phyloP scores from a whole-genome alignment of 1,140 invertebrate species.

The Drosophila asahinai region DNA sequence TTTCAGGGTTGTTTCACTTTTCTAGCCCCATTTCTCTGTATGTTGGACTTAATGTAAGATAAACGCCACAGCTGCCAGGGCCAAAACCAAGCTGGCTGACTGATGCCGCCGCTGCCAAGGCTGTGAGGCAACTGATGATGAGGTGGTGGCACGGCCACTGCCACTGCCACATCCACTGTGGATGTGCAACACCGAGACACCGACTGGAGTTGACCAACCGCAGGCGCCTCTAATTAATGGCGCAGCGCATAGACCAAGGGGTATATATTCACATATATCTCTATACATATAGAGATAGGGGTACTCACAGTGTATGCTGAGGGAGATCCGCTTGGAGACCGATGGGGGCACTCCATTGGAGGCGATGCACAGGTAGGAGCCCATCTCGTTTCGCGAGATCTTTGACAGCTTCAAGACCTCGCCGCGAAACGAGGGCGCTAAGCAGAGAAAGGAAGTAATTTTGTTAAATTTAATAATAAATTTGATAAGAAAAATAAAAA shows the following conservation, averaged over 20 bases:
- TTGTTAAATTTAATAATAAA: too few relatives aligned
- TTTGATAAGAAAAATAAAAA: too few relatives aligned
- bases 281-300: neutral
- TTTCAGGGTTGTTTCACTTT: neutral
- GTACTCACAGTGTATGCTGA: slow-evolving; percentile 94
- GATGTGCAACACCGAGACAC: slow-evolving; percentile 2
- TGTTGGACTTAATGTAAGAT: slow-evolving; percentile 62
- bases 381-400: slow-evolving; percentile 94
- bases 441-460: slow-evolving; percentile 40
- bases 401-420: slow-evolving; percentile 91
- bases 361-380: slow-evolving; percentile 94
- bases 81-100: slow-evolving; percentile 47
- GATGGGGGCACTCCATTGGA: slow-evolving; percentile 92
- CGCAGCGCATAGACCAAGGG: slow-evolving; percentile 12
- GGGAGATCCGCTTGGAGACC: slow-evolving; percentile 92
- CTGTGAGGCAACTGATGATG: slow-evolving; percentile 6
- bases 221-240: slow-evolving; percentile 75
- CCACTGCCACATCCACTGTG: neutral
- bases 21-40: neutral
- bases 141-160: slow-evolving; percentile 1
- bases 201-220: slow-evolving; percentile 65
- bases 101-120: slow-evolving; percentile 22
- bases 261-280: neutral
- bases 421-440: slow-evolving; percentile 88
- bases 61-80: slow-evolving; percentile 58